Evolutionary conservation across 2,797 vertebrate genomes (phyloP).

Genomic region (Hybognathus amarus): DNA sequence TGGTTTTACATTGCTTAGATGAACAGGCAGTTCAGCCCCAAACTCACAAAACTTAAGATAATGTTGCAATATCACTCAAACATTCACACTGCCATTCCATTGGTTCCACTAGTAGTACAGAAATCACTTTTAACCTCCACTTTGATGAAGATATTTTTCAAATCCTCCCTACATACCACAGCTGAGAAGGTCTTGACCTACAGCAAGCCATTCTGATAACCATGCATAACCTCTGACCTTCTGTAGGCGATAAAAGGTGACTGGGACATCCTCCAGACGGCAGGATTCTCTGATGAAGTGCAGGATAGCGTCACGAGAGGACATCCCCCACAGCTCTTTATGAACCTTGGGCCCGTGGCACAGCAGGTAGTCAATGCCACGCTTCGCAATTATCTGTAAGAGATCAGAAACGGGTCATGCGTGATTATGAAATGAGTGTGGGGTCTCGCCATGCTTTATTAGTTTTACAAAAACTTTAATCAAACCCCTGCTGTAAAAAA

Average conservation of each 20-base stretch:
- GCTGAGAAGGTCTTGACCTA: slow-evolving; percentile 29
- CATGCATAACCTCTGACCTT: slow-evolving; percentile 78
- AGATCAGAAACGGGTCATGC: neutral
- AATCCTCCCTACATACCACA: slow-evolving; percentile 45
- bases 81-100: neutral
- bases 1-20: neutral
- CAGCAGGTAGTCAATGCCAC: slow-evolving; percentile 86
- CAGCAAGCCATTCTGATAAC: slow-evolving; percentile 26
- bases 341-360: slow-evolving; percentile 88
- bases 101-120: slow-evolving; percentile 46
- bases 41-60: neutral
- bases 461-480: slow-evolving; percentile 7
- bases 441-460: neutral
- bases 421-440: neutral
- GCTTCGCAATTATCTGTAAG: slow-evolving; percentile 84
- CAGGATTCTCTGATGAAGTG: slow-evolving; percentile 89
- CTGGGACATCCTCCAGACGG: slow-evolving; percentile 89
- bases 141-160: slow-evolving; percentile 21
- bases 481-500: neutral
- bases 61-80: neutral
- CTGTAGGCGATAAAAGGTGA: slow-evolving; percentile 89
- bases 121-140: slow-evolving; percentile 41
- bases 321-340: slow-evolving; percentile 85
- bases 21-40: neutral
- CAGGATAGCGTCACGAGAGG: slow-evolving; percentile 80